These are phyloP conservation scores for Drosophila punjabiensis DNA, from an alignment of 1,140 invertebrate genomes.

Conservation along the genomic window DNA sequence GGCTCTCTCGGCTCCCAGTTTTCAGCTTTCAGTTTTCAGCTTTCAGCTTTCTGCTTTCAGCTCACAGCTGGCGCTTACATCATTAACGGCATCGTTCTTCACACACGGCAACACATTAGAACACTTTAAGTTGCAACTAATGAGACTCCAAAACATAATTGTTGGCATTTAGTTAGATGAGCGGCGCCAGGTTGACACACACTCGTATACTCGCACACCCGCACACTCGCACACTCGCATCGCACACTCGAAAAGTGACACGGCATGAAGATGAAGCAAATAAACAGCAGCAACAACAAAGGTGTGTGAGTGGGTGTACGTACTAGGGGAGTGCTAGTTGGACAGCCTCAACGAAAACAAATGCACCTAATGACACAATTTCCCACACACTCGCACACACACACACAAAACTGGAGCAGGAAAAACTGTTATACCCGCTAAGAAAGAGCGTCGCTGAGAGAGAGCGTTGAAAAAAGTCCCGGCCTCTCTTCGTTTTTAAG, in stretches of 20 bases:
- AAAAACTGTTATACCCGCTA: conserved; percentile 71
- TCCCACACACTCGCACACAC: conserved; percentile 46
- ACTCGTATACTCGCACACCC: conserved; percentile 11
- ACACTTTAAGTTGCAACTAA: conserved; percentile 81
- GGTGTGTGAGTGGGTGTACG: conserved; percentile 5
- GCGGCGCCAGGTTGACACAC: conserved; percentile 54
- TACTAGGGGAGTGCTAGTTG: conserved; percentile 16
- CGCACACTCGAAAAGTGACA: conserved; percentile 64
- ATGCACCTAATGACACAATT: conserved; percentile 84
- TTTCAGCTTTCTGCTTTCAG: conserved; percentile 26
- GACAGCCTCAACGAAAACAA: conserved; percentile 78
- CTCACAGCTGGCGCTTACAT: conserved; percentile 67
- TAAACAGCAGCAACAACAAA: conserved; percentile 59
- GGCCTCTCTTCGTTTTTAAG: conserved; percentile 27
- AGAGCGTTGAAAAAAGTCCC: conserved; percentile 30
- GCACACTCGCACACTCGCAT: conserved; percentile 28
- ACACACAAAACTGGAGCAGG: conserved; percentile 47
- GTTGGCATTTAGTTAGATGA: conserved; percentile 77
- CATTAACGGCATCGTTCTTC: conserved; percentile 82
- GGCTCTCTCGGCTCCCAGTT: conserved; percentile 41
- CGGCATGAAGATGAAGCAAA: conserved; percentile 67
- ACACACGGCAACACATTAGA: conserved; percentile 69
- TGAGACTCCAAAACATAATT: conserved; percentile 83
- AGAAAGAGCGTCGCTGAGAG: conserved; percentile 49
- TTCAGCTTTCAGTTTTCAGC: conserved; percentile 16